Conservation (phyloP, 1,140 invertebrate species). For the Drosophila erecta region DNA sequence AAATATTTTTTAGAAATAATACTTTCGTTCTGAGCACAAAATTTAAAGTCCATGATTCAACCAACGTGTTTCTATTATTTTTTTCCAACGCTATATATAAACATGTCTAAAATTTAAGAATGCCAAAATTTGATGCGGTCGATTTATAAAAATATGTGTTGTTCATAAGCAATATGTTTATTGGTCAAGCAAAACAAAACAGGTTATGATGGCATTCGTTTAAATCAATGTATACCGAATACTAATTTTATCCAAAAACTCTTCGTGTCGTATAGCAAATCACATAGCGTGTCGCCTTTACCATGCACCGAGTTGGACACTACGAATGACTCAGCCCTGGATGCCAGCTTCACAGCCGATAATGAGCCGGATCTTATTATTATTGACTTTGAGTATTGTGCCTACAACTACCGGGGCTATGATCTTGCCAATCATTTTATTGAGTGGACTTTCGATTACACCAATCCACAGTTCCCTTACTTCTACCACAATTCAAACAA, state of each 20-base stretch:
- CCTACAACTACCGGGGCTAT: slow-evolving; percentile 97
- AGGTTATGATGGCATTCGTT: slow-evolving; percentile 58
- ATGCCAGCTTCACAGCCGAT: slow-evolving; percentile 71
- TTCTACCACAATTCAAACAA: slow-evolving; percentile 88
- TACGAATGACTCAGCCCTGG: slow-evolving; percentile 71
- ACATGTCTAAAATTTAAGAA: slow-evolving; percentile 72
- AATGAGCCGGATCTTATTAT: slow-evolving; percentile 89
- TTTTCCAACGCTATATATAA: no score
- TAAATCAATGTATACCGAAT: background rate
- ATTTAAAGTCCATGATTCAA: no score
- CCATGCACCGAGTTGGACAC: slow-evolving; percentile 65
- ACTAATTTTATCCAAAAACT: slow-evolving; percentile 22
- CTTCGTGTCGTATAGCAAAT: slow-evolving; percentile 35
- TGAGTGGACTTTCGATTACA: slow-evolving; percentile 98
- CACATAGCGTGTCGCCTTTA: slow-evolving; percentile 39
- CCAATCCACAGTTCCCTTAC: slow-evolving; percentile 90
- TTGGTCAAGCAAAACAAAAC: slow-evolving; percentile 51
- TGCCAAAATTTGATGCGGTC: slow-evolving; percentile 59
- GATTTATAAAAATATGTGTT: slow-evolving; percentile 45
- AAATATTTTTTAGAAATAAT: no score
- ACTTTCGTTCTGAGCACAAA: no score
- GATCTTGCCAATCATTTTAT: slow-evolving; percentile 98
- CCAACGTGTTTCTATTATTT: no score
- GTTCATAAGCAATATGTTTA: slow-evolving; percentile 28
- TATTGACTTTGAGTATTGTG: slow-evolving; percentile 97